Evolutionary conservation across 2,797 vertebrate genomes (phyloP), one percentile per base, ranked within the genome.

Genomic region (Esox lucius): DNA sequence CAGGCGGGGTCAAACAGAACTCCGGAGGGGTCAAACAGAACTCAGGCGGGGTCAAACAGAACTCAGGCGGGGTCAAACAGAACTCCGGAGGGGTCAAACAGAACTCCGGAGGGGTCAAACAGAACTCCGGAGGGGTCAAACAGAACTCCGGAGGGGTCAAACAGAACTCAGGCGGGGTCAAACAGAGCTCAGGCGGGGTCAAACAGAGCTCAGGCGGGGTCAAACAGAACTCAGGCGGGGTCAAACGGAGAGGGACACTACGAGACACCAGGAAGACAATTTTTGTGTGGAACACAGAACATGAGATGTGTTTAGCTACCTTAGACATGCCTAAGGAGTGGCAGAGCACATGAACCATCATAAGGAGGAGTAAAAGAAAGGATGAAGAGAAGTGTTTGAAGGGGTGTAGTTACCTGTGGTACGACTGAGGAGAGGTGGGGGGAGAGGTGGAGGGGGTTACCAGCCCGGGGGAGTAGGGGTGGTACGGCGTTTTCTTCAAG

Each of bases 401-500:
- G 59, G 65, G 53, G 33, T 17, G 72, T 81, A 9, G 72, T 81
- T 79, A 83, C 82, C 82, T 83, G 82, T 79, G 79, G 64, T 79
- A 81, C 77, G 80, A 61, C 48, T 86, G 91, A 72, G 91, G 87
- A 75, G 91, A 86, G 75, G 81, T 87, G 75, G 90, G 89, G 0
- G 92, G 96, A 87, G 96, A 97, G 85, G 95, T 94, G 87, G 96
- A 95, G 78, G 96, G 95, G 53, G 96, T 94, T 87, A 80, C 95
- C 92, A 98, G 94, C 88, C 96, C 94, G 65, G 97, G 96, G 70
- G 97, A 95, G 91, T 97, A 96, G 49, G 97, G 96, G 86, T 99
- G 98, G 86, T 98, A 98, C 83, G 97, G 98, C 70, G 98, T 99
- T 95, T 98, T 99, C 95, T 98, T 99, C 93, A 99, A 95, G 72